phyloP scores from a whole-genome alignment of 2,797 vertebrate species.

The Arnoldichthys spilopterus region DNA sequence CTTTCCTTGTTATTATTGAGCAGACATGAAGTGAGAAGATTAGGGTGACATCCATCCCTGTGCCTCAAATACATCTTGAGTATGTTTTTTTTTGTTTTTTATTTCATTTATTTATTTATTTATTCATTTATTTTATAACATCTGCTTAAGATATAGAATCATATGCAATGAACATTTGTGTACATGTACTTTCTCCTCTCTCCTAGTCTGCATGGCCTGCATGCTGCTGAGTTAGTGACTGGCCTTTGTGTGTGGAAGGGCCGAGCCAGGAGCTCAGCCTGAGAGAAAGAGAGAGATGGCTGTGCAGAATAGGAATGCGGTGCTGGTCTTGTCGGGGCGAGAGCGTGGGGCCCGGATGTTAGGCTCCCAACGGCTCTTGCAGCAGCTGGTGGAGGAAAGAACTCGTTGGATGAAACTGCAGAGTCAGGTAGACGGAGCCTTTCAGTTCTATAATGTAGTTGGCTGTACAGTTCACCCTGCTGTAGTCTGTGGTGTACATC shows the following conservation, averaged over 20 bases:
- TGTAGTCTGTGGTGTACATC: not conserved
- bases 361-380: slow-evolving; percentile 91
- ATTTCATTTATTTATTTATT: too few relatives aligned
- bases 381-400: slow-evolving; percentile 97
- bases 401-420: slow-evolving; percentile 99
- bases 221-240: slow-evolving; percentile 75
- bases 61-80: not conserved
- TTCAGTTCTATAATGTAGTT: not conserved
- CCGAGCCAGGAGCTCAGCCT: slow-evolving; percentile 45
- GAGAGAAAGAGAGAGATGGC: slow-evolving; percentile 79
- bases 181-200: slow-evolving; percentile 44
- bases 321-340: slow-evolving; percentile 91
- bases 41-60: not conserved
- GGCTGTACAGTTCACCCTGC: not conserved
- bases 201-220: slow-evolving; percentile 81
- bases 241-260: slow-evolving; percentile 62
- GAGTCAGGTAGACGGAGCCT: slow-evolving; percentile 85
- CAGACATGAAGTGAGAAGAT: not conserved
- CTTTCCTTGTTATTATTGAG: not conserved
- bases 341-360: slow-evolving; percentile 90
- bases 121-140: too few relatives aligned
- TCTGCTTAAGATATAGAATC: not conserved
- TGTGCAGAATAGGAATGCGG: slow-evolving; percentile 93
- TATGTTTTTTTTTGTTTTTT: too few relatives aligned
- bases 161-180: not conserved